Evolutionary conservation across 1,140 invertebrate species (phyloP).

Genomic region (Gonioctena quinquepunctata): DNA sequence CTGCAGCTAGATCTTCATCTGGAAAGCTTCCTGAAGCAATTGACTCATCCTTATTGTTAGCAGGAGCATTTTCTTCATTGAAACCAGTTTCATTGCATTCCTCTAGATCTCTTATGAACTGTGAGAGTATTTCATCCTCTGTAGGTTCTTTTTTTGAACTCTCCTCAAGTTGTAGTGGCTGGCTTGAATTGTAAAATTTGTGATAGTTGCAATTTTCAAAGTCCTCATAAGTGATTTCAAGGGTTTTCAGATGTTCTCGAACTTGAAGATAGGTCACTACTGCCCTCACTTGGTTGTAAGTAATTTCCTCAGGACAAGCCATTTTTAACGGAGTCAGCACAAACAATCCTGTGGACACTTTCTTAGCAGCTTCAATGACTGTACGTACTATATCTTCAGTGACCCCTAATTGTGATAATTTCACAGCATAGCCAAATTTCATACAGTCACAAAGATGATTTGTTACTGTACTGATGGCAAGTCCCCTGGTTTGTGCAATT

Average conservation of each 20-base stretch:
- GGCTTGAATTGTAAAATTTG: background rate
- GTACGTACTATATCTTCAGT: conserved; percentile 10
- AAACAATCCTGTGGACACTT: conserved; percentile 9
- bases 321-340: conserved; percentile 25
- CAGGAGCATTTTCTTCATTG: background rate
- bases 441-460: conserved; percentile 33
- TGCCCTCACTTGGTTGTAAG: conserved; percentile 36
- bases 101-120: background rate
- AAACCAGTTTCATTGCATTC: conserved; percentile 2
- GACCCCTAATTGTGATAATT: conserved; percentile 36
- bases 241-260: conserved; percentile 31
- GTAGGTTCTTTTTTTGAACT: background rate
- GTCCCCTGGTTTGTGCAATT: conserved; percentile 17
- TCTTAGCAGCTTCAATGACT: conserved; percentile 23
- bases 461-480: conserved; percentile 26
- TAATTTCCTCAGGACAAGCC: conserved; percentile 35
- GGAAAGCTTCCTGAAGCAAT: background rate
- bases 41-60: background rate
- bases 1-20: conserved; percentile 18
- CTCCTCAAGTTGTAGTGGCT: background rate
- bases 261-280: conserved; percentile 37
- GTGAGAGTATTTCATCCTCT: background rate
- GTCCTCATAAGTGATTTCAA: conserved; percentile 37
- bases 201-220: conserved; percentile 33
- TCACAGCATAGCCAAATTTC: conserved; percentile 40